Percentiles rank a stretch among this genome's conserved stretches.
phyloP scores from a whole-genome alignment of 2,797 vertebrate genomes.

The Miichthys miiuy region DNA sequence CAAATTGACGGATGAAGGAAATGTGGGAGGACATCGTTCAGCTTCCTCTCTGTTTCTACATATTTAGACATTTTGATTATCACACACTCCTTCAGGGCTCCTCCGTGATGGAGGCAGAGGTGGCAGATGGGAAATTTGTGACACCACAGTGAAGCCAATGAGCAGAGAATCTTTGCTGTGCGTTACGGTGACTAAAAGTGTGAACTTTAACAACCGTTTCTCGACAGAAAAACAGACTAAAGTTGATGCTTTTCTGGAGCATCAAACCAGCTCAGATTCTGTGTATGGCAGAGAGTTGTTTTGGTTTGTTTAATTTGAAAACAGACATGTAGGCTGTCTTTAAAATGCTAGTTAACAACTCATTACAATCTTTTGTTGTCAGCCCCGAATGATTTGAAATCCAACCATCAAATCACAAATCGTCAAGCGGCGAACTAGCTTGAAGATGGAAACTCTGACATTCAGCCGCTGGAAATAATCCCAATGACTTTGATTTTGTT shows the following conservation, averaged over 20 bases:
- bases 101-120: not conserved
- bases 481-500: no score
- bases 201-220: not conserved
- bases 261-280: not conserved
- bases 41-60: slow-evolving; percentile 25
- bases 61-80: slow-evolving; percentile 3
- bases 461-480: no score
- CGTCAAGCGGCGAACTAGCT: no score
- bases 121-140: slow-evolving; percentile 35
- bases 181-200: not conserved
- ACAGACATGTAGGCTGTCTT: not conserved
- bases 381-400: no score
- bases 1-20: slow-evolving; percentile 38
- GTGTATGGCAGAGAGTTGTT: not conserved
- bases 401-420: no score
- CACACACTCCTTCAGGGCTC: not conserved
- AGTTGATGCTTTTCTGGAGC: no score
- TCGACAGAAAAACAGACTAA: not conserved
- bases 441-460: no score
- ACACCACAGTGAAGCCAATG: not conserved
- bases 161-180: not conserved
- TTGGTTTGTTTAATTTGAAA: slow-evolving; percentile 2
- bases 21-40: slow-evolving; percentile 19
- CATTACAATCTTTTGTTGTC: no score
- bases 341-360: not conserved